Conservation (phyloP, 2,797 vertebrate genomes). For the Centroberyx gerrardi region DNA sequence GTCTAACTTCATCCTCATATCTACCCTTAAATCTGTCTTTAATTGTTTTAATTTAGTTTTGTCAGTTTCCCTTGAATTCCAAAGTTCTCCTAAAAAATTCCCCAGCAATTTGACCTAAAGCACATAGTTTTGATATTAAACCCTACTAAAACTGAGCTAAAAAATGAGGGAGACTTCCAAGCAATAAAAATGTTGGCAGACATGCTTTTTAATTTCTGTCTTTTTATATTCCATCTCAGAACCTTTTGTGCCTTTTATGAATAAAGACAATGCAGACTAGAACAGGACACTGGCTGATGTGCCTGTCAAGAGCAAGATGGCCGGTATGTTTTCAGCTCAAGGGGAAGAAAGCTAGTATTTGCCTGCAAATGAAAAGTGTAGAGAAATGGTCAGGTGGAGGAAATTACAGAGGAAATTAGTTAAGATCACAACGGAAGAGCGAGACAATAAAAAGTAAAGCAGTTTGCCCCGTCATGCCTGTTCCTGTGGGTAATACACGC, state of each 20-base stretch:
- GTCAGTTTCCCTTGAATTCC: constrained; percentile 43
- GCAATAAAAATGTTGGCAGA: constrained; percentile 46
- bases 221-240: constrained; percentile 38
- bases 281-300: constrained; percentile 39
- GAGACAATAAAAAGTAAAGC: constrained; percentile 10
- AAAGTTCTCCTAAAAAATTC: constrained; percentile 51
- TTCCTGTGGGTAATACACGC: neutral
- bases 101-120: constrained; percentile 49
- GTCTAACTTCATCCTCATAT: constrained; percentile 10
- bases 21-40: constrained; percentile 32
- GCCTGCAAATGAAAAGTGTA: neutral
- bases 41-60: constrained; percentile 27
- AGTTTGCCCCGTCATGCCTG: neutral
- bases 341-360: neutral
- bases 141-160: constrained; percentile 52
- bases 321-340: constrained; percentile 23
- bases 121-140: constrained; percentile 73
- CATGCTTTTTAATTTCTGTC: constrained; percentile 22
- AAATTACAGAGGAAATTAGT: constrained; percentile 62
- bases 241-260: constrained; percentile 50
- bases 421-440: constrained; percentile 17
- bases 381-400: constrained; percentile 21
- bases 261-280: constrained; percentile 38
- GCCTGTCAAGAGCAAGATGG: constrained; percentile 28
- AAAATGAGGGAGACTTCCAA: constrained; percentile 34